phyloP scores from a whole-genome alignment of 2,797 vertebrate genomes.

The Sylvia borin region DNA sequence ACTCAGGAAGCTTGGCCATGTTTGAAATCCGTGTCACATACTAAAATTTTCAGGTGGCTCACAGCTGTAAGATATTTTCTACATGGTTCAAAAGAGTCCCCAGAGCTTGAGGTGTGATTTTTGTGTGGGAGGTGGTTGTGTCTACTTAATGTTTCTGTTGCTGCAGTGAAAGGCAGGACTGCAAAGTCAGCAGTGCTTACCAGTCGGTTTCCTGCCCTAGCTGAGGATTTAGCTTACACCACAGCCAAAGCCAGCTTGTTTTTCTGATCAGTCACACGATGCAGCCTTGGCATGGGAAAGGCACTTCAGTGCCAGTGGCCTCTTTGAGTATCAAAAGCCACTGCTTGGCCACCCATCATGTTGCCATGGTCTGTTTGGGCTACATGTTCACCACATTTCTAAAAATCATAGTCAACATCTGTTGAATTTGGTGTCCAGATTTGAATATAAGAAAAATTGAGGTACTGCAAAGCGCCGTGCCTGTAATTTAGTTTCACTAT shows the following conservation, averaged over 20 bases:
- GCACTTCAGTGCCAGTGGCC: not conserved
- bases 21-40: not conserved
- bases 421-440: not conserved
- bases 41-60: not conserved
- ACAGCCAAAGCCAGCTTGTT: not conserved
- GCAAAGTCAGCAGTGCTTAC: not conserved
- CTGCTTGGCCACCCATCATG: not conserved
- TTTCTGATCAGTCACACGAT: not conserved
- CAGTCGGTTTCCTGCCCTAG: not conserved
- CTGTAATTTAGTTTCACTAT: not conserved
- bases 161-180: not conserved
- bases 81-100: not conserved
- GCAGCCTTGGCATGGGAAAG: not conserved
- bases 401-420: not conserved
- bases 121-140: not conserved
- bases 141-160: not conserved
- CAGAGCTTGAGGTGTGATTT: not conserved
- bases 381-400: not conserved
- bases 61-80: not conserved
- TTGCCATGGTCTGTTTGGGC: not conserved
- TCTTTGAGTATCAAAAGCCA: not conserved
- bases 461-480: not conserved
- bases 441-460: not conserved
- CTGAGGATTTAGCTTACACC: not conserved
- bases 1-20: not conserved